A percentile compares a stretch with the other conserved stretches of the same genome.
Conservation (phyloP, 1,140 invertebrate species). For the Galendromus occidentalis region DNA sequence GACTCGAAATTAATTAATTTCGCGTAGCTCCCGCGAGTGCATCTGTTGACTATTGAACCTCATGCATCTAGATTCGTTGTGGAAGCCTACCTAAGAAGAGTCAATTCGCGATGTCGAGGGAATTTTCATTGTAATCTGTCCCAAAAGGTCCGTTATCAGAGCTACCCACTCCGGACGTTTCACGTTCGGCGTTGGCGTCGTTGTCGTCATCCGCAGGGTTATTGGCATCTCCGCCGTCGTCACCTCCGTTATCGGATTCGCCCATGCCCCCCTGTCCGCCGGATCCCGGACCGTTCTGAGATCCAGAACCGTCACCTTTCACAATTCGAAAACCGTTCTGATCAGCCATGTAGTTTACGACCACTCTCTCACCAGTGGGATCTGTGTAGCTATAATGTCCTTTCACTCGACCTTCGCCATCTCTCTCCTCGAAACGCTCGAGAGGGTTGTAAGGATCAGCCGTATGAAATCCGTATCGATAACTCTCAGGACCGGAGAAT, state of each 20-base stretch:
- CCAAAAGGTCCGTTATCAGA: too few species aligned
- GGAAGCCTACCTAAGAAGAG: too few species aligned
- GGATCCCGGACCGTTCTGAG: neutral
- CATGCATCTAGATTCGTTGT: too few species aligned
- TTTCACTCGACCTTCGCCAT: constrained; percentile 49
- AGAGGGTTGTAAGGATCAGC: constrained; percentile 56
- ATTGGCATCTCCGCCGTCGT: neutral
- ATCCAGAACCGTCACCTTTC: neutral
- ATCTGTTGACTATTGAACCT: too few species aligned
- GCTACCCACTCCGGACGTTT: too few species aligned
- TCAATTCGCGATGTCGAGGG: too few species aligned
- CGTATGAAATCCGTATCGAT: constrained; percentile 67
- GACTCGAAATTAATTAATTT: too few species aligned
- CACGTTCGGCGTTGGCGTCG: neutral
- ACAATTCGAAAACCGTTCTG: neutral
- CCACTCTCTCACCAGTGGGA: constrained; percentile 48
- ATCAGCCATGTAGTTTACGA: constrained; percentile 50
- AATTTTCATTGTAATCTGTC: too few species aligned
- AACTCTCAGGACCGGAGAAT: constrained; percentile 57
- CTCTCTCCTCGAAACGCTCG: constrained; percentile 55
- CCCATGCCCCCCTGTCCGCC: neutral
- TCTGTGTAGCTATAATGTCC: constrained; percentile 66
- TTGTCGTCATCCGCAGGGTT: neutral
- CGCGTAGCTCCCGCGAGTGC: too few species aligned
- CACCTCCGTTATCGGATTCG: neutral